Percentiles rank a stretch among this genome's conserved stretches.
phyloP scores from a whole-genome alignment of 2,888 invertebrate species.

The Adelognathus sp. region DNA sequence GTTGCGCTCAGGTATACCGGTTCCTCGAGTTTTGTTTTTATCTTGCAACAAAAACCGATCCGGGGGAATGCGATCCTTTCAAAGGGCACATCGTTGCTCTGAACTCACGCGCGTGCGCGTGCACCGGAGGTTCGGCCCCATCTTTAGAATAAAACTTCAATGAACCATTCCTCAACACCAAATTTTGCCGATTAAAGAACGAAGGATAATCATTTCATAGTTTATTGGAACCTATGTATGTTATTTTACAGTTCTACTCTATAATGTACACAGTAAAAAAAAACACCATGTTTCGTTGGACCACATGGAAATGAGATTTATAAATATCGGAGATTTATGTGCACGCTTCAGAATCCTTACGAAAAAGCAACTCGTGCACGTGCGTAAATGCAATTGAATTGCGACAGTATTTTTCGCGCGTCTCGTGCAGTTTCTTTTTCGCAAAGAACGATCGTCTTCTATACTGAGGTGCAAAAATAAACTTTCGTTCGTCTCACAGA shows the following conservation, averaged over 20 bases:
- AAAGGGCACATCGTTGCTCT: constrained; percentile 39
- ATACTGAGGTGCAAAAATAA: neutral
- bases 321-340: constrained; percentile 9
- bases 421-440: neutral
- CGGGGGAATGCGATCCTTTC: constrained; percentile 46
- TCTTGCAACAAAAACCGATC: constrained; percentile 56
- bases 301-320: constrained; percentile 39
- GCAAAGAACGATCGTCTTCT: neutral
- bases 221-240: constrained; percentile 45
- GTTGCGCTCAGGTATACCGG: constrained; percentile 66
- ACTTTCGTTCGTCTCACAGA: neutral
- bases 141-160: neutral
- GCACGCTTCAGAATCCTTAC: neutral
- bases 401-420: neutral
- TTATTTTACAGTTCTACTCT: constrained; percentile 45
- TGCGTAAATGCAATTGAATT: neutral
- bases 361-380: neutral
- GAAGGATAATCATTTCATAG: neutral
- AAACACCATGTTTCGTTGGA: constrained; percentile 31
- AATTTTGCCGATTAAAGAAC: neutral
- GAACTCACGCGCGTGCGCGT: constrained; percentile 7
- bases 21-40: constrained; percentile 65
- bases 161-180: neutral
- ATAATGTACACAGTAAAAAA: constrained; percentile 32
- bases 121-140: constrained; percentile 22